Evolutionary conservation across 1,140 invertebrate species (phyloP).

Genomic region (Habropoda laboriosa): DNA sequence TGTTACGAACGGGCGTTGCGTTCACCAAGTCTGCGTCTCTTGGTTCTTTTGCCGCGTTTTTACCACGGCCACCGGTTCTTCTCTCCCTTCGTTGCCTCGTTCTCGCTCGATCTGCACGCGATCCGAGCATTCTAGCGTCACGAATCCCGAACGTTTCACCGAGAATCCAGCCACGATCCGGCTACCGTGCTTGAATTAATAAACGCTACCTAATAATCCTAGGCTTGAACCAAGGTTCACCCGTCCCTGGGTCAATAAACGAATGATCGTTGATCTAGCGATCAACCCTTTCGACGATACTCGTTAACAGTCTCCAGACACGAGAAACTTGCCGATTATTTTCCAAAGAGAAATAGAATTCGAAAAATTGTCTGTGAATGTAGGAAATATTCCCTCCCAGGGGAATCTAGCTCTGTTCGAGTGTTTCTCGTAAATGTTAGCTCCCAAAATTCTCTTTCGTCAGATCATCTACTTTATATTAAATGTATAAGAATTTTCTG

Average conservation of each 20-base stretch:
- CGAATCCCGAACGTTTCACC: neutral
- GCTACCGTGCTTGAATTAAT: neutral
- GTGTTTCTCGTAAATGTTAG: too few relatives aligned
- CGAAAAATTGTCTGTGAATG: too few relatives aligned
- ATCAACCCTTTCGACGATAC: neutral
- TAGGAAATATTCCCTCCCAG: too few relatives aligned
- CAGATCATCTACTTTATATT: too few relatives aligned
- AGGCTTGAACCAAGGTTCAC: neutral
- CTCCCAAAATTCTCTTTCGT: too few relatives aligned
- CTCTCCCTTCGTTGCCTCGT: slow-evolving; percentile 34
- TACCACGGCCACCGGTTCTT: slow-evolving; percentile 17
- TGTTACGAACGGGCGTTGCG: slow-evolving; percentile 1
- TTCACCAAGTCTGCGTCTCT: slow-evolving; percentile 14
- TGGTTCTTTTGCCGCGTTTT: slow-evolving; percentile 31
- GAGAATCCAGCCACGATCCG: neutral
- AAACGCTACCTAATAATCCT: neutral
- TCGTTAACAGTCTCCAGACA: neutral
- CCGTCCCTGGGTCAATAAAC: neutral
- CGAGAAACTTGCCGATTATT: neutral
- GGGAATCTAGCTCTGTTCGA: too few relatives aligned
- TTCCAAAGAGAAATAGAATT: too few relatives aligned
- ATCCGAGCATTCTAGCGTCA: neutral
- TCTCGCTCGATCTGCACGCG: slow-evolving; percentile 36
- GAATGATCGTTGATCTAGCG: too few relatives aligned
- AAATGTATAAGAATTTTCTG: too few relatives aligned